Evolutionary conservation across 2,888 invertebrate species (phyloP).

Genomic region (Lacanobia oleracea): DNA sequence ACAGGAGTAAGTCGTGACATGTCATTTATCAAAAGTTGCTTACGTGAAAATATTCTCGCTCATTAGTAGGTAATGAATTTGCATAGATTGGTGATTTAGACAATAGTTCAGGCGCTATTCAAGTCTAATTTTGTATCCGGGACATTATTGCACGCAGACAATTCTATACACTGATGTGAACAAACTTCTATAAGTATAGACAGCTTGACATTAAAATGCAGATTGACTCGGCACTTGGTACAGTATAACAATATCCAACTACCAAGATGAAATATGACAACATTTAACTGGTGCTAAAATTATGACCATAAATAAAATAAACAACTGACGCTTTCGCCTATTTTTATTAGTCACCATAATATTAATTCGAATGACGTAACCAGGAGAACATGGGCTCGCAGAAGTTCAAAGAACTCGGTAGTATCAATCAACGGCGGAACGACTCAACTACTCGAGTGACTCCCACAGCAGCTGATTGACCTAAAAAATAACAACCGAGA

Average conservation of each 20-base stretch:
- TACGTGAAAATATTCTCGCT: conserved; percentile 47
- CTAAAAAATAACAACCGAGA: conserved; percentile 68
- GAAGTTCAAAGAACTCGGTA: conserved; percentile 67
- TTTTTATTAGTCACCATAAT: conserved; percentile 24
- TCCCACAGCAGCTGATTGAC: conserved; percentile 76
- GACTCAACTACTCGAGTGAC: conserved; percentile 40
- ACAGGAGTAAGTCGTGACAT: conserved; percentile 51
- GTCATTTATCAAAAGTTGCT: conserved; percentile 47
- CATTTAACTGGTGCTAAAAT: conserved; percentile 23
- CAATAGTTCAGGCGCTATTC: conserved; percentile 33
- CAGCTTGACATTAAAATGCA: conserved; percentile 12
- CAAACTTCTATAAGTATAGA: conserved; percentile 19
- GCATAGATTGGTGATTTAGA: conserved; percentile 55
- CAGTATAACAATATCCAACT: conserved; percentile 20
- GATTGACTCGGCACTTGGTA: background rate
- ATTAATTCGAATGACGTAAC: conserved; percentile 51
- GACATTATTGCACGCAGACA: conserved; percentile 24
- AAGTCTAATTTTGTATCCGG: conserved; percentile 39
- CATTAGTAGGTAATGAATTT: conserved; percentile 52
- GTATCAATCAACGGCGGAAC: conserved; percentile 60
- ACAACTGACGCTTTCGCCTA: conserved; percentile 13
- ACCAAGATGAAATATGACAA: conserved; percentile 6
- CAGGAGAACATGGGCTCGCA: conserved; percentile 39
- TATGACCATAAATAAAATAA: conserved; percentile 19
- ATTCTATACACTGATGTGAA: conserved; percentile 19